phyloP scores from a whole-genome alignment of 1,140 invertebrate species.

The Philaenus spumarius region DNA sequence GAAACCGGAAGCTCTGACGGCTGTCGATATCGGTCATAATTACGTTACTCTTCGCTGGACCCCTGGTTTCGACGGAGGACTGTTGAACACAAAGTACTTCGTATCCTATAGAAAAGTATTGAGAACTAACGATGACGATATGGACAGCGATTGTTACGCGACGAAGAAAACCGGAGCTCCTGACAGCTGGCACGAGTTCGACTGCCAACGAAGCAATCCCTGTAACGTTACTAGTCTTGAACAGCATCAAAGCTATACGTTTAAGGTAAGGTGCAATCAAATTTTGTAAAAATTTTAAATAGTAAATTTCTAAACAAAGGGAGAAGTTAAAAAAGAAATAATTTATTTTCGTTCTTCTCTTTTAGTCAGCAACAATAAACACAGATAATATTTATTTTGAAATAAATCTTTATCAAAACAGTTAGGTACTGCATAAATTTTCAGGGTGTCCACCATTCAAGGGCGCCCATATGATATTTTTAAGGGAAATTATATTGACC shows the following conservation, averaged over 20 bases:
- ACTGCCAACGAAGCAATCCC: slow-evolving; percentile 75
- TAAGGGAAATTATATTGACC: too few species aligned
- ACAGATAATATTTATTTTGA: too few species aligned
- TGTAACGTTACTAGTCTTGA: slow-evolving; percentile 79
- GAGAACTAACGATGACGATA: slow-evolving; percentile 39
- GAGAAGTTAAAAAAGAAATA: too few species aligned
- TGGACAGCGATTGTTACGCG: slow-evolving; percentile 31
- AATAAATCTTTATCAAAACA: too few species aligned
- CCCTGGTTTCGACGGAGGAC: slow-evolving; percentile 82
- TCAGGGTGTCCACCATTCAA: too few species aligned
- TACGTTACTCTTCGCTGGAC: slow-evolving; percentile 75
- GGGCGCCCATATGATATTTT: too few species aligned
- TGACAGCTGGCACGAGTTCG: slow-evolving; percentile 61
- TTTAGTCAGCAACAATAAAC: too few species aligned
- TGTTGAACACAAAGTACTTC: slow-evolving; percentile 77
- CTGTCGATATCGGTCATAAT: slow-evolving; percentile 63
- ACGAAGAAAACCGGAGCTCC: slow-evolving; percentile 50
- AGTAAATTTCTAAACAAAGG: too few species aligned
- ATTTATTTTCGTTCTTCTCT: too few species aligned
- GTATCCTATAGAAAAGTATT: slow-evolving; percentile 62
- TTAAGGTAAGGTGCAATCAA: slow-evolving; percentile 63
- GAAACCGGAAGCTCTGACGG: slow-evolving; percentile 60
- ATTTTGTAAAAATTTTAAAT: background rate
- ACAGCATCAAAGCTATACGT: slow-evolving; percentile 74
- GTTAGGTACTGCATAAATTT: too few species aligned